A percentile compares a stretch with the other conserved stretches of the same genome.
Evolutionary conservation across 2,888 invertebrate genomes (phyloP).

Genomic region (Neuroscelio doddi): DNA sequence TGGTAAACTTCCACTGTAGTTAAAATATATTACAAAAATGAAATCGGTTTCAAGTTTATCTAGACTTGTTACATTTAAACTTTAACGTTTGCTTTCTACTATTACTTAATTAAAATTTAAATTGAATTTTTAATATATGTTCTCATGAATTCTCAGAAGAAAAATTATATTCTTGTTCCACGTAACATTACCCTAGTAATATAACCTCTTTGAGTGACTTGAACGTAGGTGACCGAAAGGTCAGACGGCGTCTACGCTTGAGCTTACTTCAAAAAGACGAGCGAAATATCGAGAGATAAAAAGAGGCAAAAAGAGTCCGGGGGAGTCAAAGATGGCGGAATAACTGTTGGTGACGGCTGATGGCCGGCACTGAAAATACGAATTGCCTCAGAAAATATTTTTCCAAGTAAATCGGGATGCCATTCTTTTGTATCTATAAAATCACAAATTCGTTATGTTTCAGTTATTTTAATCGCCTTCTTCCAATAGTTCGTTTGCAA

Average conservation of each 20-base stretch:
- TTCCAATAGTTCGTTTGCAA: slow-evolving; percentile 19
- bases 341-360: slow-evolving; percentile 29
- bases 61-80: no score
- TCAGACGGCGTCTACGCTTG: slow-evolving; percentile 31
- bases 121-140: slow-evolving; percentile 26
- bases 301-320: slow-evolving; percentile 2
- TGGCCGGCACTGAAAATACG: slow-evolving; percentile 12
- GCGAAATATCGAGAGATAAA: slow-evolving; percentile 32
- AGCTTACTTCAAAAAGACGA: slow-evolving; percentile 21
- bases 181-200: slow-evolving; percentile 24
- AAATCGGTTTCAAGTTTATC: no score
- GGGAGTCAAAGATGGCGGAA: slow-evolving; percentile 21
- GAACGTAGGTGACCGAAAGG: slow-evolving; percentile 28
- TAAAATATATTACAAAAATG: no score
- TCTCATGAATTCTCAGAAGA: slow-evolving; percentile 31
- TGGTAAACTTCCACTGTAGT: no score
- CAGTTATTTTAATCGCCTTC: slow-evolving; percentile 25
- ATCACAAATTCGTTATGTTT: slow-evolving; percentile 26
- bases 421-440: slow-evolving; percentile 8
- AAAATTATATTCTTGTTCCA: slow-evolving; percentile 37
- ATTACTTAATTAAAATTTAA: no score
- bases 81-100: no score
- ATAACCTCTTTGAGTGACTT: slow-evolving; percentile 19
- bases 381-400: slow-evolving; percentile 33
- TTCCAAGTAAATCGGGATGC: slow-evolving; percentile 21